Conservation (phyloP, 2,113 vertebrate genomes). For the Puntigrus tetrazona region DNA sequence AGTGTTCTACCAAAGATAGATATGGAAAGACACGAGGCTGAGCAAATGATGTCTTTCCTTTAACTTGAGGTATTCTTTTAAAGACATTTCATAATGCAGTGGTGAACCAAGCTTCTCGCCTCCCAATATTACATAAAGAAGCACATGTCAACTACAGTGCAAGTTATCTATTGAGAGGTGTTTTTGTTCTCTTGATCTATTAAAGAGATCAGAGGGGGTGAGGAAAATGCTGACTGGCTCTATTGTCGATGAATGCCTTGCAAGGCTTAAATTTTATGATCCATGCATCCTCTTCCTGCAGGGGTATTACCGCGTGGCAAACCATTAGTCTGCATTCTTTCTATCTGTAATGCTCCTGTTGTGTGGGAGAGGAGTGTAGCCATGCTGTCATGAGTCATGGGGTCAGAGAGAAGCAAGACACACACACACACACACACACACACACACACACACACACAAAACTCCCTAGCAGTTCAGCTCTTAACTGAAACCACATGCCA, state of each 20-base stretch:
- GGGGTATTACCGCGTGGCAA: slow-evolving; percentile 26
- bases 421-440: background rate
- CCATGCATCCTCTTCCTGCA: slow-evolving; percentile 37
- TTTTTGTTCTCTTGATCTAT: background rate
- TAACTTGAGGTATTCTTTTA: background rate
- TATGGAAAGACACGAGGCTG: background rate
- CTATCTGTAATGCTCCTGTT: slow-evolving; percentile 43
- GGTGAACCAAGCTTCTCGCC: background rate
- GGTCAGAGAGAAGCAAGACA: slow-evolving; percentile 38
- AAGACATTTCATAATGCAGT: background rate
- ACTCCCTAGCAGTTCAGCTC: slow-evolving; percentile 44
- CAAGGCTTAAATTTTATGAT: slow-evolving; percentile 50
- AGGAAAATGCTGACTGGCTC: slow-evolving; percentile 31
- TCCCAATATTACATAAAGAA: background rate
- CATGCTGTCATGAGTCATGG: slow-evolving; percentile 48
- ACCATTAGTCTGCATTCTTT: slow-evolving; percentile 51
- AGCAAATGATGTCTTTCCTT: background rate
- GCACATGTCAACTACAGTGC: background rate
- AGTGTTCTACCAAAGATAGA: background rate
- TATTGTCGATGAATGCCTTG: slow-evolving; percentile 32
- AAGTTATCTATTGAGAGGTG: background rate
- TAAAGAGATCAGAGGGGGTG: background rate
- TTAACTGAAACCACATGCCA: slow-evolving; percentile 59
- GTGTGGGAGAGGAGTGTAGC: slow-evolving; percentile 26
- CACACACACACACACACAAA: slow-evolving; percentile 1